Percentiles rank a stretch among this genome's conserved stretches.
phyloP scores from a whole-genome alignment of 2,888 invertebrate species.

The Himalopsyche japonica region DNA sequence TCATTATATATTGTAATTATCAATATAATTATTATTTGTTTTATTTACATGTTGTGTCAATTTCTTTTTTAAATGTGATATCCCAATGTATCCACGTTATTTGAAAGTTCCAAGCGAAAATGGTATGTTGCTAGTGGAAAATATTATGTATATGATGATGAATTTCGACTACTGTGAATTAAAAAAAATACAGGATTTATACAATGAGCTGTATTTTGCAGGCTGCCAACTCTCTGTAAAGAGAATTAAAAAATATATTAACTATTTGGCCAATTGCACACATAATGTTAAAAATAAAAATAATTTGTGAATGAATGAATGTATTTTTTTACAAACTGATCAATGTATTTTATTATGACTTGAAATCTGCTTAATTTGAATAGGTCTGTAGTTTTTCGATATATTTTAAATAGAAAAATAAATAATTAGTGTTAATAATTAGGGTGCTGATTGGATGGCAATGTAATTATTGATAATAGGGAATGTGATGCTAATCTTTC shows the following conservation, averaged over 20 bases:
- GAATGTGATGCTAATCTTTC: not conserved
- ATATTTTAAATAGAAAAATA: not conserved
- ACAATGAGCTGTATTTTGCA: not conserved
- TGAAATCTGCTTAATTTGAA: not conserved
- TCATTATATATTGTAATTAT: too few relatives aligned
- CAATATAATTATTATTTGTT: too few relatives aligned
- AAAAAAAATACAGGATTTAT: not conserved
- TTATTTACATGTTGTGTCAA: too few relatives aligned
- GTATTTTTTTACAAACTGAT: not conserved
- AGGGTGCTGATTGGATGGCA: not conserved
- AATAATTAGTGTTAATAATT: not conserved
- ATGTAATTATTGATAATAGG: not conserved
- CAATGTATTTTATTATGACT: constrained; percentile 1
- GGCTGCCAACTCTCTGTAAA: not conserved
- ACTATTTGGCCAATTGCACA: not conserved
- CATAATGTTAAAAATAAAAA: not conserved
- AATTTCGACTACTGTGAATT: not conserved
- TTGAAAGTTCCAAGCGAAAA: not conserved
- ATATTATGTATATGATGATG: not conserved
- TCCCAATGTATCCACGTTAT: not conserved
- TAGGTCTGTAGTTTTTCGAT: not conserved
- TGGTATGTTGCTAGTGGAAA: not conserved
- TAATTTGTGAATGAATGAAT: not conserved
- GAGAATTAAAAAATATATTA: not conserved
- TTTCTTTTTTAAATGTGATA: too few relatives aligned